Percentiles rank a stretch among this genome's conserved stretches.
Conservation (phyloP, 2,888 invertebrate genomes). For the Thysanoteuthis rhombus region DNA sequence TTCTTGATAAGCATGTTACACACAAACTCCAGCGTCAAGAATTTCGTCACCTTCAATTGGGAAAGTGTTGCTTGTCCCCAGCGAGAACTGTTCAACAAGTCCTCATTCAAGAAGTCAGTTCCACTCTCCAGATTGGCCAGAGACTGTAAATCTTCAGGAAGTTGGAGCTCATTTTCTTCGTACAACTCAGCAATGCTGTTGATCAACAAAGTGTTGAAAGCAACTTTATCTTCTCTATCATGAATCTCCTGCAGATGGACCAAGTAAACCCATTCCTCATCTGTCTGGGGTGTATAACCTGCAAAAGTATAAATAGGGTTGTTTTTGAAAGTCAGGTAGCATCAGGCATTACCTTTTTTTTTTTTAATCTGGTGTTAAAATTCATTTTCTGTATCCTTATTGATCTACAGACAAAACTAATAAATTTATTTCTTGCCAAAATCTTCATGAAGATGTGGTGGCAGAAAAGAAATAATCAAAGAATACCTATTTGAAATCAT, state of each 20-base stretch:
- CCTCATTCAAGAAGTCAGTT: not conserved
- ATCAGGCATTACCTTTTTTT: no score
- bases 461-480: no score
- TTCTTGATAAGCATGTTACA: constrained; percentile 47
- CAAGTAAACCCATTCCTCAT: constrained; percentile 48
- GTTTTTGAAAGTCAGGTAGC: no score
- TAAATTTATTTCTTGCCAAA: no score
- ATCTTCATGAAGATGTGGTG: no score
- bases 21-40: constrained; percentile 48
- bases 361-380: no score
- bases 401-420: no score
- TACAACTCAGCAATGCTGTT: not conserved
- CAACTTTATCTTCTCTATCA: not conserved
- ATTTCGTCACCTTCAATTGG: constrained; percentile 13
- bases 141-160: not conserved
- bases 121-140: not conserved
- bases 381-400: no score
- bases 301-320: not conserved
- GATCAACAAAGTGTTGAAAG: not conserved
- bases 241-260: constrained; percentile 31
- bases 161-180: not conserved
- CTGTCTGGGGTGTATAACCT: constrained; percentile 46
- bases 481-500: no score
- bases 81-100: not conserved
- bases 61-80: not conserved